A percentile compares a stretch with the other conserved stretches of the same genome.
Conservation (phyloP, 1,140 invertebrate species). For the Sitophilus oryzae region DNA sequence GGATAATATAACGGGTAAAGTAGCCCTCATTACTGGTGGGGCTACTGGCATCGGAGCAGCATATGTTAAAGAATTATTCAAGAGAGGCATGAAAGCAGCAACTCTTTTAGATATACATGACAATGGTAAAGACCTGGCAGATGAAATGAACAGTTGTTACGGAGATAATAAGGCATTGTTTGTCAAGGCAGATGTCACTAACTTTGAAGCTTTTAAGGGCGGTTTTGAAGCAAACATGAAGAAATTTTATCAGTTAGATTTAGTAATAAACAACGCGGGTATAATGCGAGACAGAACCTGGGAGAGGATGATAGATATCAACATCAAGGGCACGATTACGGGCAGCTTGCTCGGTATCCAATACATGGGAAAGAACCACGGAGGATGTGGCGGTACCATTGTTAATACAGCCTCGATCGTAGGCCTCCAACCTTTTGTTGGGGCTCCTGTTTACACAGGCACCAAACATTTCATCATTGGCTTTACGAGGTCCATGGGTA, state of each 20-base stretch:
- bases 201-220: conserved; percentile 17
- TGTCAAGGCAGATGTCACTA: conserved; percentile 13
- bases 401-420: conserved; percentile 46
- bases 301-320: conserved; percentile 46
- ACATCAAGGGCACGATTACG: conserved; percentile 42
- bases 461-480: conserved; percentile 52
- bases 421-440: conserved; percentile 44
- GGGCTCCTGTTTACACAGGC: conserved; percentile 46
- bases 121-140: conserved; percentile 10
- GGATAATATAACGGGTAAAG: conserved; percentile 12
- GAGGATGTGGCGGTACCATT: conserved; percentile 43
- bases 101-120: conserved; percentile 15
- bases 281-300: conserved; percentile 46
- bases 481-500: conserved; percentile 43
- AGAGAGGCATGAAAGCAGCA: conserved; percentile 11
- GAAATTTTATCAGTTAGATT: conserved; percentile 37
- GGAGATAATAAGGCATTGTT: conserved; percentile 25
- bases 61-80: conserved; percentile 11
- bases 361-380: conserved; percentile 45
- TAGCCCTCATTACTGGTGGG: conserved; percentile 16
- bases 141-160: conserved; percentile 22
- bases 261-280: conserved; percentile 49
- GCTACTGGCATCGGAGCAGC: conserved; percentile 16
- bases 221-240: conserved; percentile 21
- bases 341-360: conserved; percentile 44